Evolutionary conservation across 2,797 vertebrate genomes (phyloP), one percentile per base, ranked within the genome.

Genomic region (Sebastes cheni): DNA sequence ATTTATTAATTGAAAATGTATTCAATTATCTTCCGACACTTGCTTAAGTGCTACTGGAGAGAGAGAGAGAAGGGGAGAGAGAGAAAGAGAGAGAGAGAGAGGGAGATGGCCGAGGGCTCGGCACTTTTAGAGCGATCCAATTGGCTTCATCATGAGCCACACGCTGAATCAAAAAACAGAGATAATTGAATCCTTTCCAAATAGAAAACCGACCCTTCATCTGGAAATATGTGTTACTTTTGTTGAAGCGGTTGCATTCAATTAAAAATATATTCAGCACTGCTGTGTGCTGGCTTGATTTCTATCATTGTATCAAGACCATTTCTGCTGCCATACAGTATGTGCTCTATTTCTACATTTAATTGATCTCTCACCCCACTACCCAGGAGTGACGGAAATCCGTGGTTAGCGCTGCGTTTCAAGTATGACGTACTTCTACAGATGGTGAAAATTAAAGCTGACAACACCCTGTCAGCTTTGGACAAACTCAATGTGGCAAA

Each of bases 1-100:
- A 1, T 83, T 81, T 82, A 87, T 91, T 90, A 88, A 93, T 83
- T 80, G 70, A 87, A 89, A 86, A 80, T 50, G 70, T 81, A 81
- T 88, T 88, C 86, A 88, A 86, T 90, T 86, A 86, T 83, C 80
- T 83, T 62, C 55, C 8, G 23, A 58, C 2, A 9, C 60, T 50
- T 0, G 9, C 62, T 80, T 83, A 13, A 61, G 67, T 78, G 67
- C 7, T 1, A 60, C 60, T 8, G 30, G 9, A 67, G n/a, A 59
- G 39, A 46, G 5, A 78, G 39, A 32, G 5, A 34, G 42, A 67
- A 14, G 12, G 30, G 27, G 61, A 64, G 39, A 52, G 27, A 30
- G 29, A 30, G 16, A 36, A 12, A 32, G 5, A 78, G 9, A 60
- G n/a, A 59, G 34, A 27, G 5, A 36, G 46, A 32, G 30, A 32